A percentile compares a stretch with the other conserved stretches of the same genome.
These are phyloP conservation scores for Rhyacophila evoluta DNA, from an alignment of 2,888 invertebrate genomes.

Conservation along the genomic window DNA sequence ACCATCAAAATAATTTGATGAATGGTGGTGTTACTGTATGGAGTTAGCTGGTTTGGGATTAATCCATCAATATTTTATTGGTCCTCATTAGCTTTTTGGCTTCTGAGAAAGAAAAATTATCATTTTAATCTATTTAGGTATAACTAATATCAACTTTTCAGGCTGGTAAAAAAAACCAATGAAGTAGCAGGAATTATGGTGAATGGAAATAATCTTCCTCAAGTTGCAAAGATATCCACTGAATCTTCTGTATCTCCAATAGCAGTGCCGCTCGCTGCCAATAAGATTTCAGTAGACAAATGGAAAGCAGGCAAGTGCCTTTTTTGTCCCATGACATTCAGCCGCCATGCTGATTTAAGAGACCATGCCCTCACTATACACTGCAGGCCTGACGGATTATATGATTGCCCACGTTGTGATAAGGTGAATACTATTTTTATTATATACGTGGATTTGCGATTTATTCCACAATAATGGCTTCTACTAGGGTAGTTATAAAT, in stretches of 20 bases:
- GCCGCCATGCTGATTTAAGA: constrained; percentile 74
- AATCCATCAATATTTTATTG: too few relatives aligned
- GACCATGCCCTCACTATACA: constrained; percentile 76
- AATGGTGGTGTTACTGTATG: too few relatives aligned
- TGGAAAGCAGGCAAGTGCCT: constrained; percentile 66
- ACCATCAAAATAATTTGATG: too few relatives aligned
- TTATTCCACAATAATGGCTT: too few relatives aligned
- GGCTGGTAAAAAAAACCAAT: neutral
- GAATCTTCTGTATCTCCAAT: neutral
- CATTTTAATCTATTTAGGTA: too few relatives aligned
- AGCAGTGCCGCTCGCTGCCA: neutral
- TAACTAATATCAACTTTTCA: too few relatives aligned
- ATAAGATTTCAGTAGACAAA: neutral
- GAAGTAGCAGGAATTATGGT: neutral
- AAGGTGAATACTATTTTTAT: too few relatives aligned
- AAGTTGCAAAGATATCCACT: neutral
- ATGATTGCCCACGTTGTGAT: constrained; percentile 77
- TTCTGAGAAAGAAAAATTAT: too few relatives aligned
- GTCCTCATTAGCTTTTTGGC: too few relatives aligned
- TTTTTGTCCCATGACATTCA: constrained; percentile 77
- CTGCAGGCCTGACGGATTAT: constrained; percentile 70
- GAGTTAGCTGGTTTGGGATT: too few relatives aligned
- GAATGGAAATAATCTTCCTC: neutral
- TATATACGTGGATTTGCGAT: too few relatives aligned
- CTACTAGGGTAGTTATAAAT: too few relatives aligned